Base-by-base conservation (phyloP, 2,797 vertebrate species). In the Chloroceryle amazona region DNA sequence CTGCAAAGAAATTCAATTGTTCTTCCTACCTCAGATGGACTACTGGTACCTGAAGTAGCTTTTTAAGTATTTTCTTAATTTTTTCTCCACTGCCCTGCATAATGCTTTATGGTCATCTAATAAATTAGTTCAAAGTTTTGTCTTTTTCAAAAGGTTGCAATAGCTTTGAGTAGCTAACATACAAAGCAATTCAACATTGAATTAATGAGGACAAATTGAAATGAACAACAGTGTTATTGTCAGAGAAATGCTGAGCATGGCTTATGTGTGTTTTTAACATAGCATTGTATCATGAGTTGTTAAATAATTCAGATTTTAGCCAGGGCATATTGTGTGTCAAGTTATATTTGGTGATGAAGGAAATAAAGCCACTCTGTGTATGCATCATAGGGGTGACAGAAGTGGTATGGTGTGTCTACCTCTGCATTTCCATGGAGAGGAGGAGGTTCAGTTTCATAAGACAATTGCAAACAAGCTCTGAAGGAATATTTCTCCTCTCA, bases 401-500 rank as follows among this genome's bases (percentile, higher is more conserved):
- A 86, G 28, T 5, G 51, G 37, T 82, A 67, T 74, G 58, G 29
- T 6, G 51, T 37, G 82, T 49, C 52, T n/a, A 11, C 14, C 35
- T 57, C 78, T 41, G 46, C 1, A 3, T 72, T 54, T 39, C 42
- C 35, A 31, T 42, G 83, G 79, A 49, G 33, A 47, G 86, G 31
- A 84, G 86, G 35, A 90, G 72, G 80, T 60, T 86, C 33, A 25
- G 60, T 60, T 54, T 49, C 26, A 4, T 23, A 35, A 82, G 65
- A 57, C 81, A 57, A 35, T 54, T 44, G 67, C 79, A 71, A 35
- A 74, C 81, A 39, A 4, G 7, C 65, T 89, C 86, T 62, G 81
- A 54, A 74, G 67, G 92, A 92, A 78, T 67, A 85, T 89, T 82
- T 52, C 72, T 89, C 52, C 29, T 2, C 71, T 85, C 86, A 3